Evolutionary conservation across 2,797 vertebrate genomes (phyloP).

Genomic region (Phoeniculus purpureus): DNA sequence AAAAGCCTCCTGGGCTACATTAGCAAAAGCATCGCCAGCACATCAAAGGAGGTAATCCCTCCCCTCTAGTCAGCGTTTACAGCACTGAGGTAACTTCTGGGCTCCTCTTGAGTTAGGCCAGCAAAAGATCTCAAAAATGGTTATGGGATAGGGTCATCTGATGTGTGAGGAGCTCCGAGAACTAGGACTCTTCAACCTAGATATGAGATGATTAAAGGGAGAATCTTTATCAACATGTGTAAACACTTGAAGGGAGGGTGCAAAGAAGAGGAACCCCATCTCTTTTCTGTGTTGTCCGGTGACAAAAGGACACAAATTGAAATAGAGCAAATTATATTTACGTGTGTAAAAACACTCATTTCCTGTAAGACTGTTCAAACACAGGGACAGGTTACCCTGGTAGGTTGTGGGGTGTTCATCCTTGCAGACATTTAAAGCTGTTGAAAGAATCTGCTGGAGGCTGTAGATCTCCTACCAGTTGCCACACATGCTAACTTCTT

Average conservation of each 20-base stretch:
- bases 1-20: accelerated
- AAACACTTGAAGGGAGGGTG: neutral
- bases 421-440: neutral
- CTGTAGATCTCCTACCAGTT: neutral
- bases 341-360: neutral
- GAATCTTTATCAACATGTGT: neutral
- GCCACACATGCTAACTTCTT: neutral
- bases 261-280: neutral
- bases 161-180: neutral
- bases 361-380: neutral
- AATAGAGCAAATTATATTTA: neutral
- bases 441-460: neutral
- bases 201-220: neutral
- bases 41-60: neutral
- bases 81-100: neutral
- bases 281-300: neutral
- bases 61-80: neutral
- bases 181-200: neutral
- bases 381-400: neutral
- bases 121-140: neutral
- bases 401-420: neutral
- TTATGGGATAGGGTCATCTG: neutral
- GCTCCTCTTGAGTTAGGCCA: neutral
- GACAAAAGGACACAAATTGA: neutral
- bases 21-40: neutral